These are phyloP conservation scores for Arctia plantaginis DNA, from an alignment of 2,888 invertebrate species.

Conservation along the genomic window DNA sequence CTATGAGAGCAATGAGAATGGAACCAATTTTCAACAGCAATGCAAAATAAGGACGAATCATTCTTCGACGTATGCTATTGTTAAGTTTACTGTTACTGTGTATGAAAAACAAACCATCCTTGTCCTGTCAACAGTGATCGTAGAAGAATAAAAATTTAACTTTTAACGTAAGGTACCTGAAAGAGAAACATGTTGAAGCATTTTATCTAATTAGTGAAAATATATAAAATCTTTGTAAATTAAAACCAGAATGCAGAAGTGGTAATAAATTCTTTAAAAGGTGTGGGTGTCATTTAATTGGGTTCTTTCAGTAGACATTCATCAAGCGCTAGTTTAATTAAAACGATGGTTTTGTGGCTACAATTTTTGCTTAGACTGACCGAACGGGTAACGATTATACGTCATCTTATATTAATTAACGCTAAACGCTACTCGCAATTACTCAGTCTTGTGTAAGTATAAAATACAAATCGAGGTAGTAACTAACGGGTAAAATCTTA, in stretches of 20 bases:
- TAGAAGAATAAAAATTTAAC: not conserved
- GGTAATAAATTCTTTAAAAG: constrained; percentile 45
- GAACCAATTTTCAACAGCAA: too few relatives aligned
- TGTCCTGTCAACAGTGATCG: too few relatives aligned
- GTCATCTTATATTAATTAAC: constrained; percentile 58
- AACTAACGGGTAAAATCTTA: constrained; percentile 38
- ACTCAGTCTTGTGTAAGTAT: constrained; percentile 42
- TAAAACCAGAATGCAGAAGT: constrained; percentile 26
- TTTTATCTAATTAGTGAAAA: constrained; percentile 7
- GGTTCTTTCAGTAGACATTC: constrained; percentile 63
- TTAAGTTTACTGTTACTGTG: too few relatives aligned
- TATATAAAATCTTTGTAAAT: constrained; percentile 28
- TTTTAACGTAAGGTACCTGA: not conserved
- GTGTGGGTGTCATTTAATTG: constrained; percentile 60
- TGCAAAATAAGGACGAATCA: too few relatives aligned
- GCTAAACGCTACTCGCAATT: constrained; percentile 53
- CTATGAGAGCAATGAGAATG: too few relatives aligned
- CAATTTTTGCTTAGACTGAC: constrained; percentile 58
- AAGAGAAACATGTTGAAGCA: not conserved
- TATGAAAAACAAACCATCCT: too few relatives aligned
- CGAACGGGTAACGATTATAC: constrained; percentile 55
- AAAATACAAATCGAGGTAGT: constrained; percentile 46
- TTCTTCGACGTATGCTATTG: too few relatives aligned
- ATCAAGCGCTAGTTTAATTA: constrained; percentile 69
- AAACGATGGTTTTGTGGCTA: constrained; percentile 61